A percentile compares a stretch with the other conserved stretches of the same genome.
Conservation (phyloP, 2,888 invertebrate genomes). For the Orthonychiurus folsomi region DNA sequence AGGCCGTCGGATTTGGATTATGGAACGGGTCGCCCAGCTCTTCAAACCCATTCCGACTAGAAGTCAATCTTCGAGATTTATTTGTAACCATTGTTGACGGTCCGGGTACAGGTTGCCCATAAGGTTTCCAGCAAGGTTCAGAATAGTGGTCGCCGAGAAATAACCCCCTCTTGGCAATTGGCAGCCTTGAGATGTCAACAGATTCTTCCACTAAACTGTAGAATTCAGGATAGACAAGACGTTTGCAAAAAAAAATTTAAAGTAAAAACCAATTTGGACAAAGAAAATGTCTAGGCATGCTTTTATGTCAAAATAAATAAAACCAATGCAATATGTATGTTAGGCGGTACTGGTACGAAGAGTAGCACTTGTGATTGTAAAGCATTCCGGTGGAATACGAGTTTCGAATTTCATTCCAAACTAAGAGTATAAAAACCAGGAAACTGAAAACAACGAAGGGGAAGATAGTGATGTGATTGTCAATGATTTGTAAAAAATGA, state of each 20-base stretch:
- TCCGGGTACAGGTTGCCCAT: too few relatives aligned
- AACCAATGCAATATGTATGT: background rate
- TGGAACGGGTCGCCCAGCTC: background rate
- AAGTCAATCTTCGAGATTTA: background rate
- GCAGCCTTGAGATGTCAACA: too few relatives aligned
- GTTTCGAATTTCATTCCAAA: background rate
- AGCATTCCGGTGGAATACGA: background rate
- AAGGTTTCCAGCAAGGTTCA: too few relatives aligned
- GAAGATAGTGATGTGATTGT: too few relatives aligned
- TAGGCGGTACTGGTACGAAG: background rate
- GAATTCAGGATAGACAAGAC: too few relatives aligned
- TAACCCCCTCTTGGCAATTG: too few relatives aligned
- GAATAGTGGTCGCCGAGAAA: too few relatives aligned
- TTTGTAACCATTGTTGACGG: too few relatives aligned
- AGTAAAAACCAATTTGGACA: too few relatives aligned
- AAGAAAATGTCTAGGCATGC: too few relatives aligned
- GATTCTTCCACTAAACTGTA: slow-evolving; percentile 1
- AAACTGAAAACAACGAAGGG: background rate
- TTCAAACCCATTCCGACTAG: background rate
- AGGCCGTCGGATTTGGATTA: background rate
- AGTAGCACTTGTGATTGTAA: background rate
- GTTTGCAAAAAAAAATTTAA: background rate
- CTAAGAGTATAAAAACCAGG: background rate
- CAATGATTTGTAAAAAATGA: too few relatives aligned
- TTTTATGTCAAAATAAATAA: background rate